Evolutionary conservation across 1,140 invertebrate species (phyloP), one percentile per base, ranked within the genome.

Genomic region (Drosophila trapezifrons): DNA sequence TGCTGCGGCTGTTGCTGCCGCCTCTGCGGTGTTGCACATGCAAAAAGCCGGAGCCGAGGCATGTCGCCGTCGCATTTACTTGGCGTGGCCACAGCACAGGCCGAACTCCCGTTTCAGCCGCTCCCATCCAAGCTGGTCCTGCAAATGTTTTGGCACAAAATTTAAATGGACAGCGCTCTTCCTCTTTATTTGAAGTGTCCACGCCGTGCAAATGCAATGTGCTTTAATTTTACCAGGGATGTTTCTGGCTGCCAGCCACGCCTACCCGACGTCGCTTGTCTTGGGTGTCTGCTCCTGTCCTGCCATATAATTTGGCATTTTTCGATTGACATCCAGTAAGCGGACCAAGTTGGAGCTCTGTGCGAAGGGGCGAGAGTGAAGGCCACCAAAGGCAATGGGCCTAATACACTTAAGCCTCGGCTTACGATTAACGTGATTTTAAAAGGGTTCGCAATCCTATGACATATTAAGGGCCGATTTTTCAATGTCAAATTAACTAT

Each of bases 1-100:
- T 86, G 83, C 82, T 84, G 32, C 58, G 22, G 40, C 56, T 45
- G 20, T 27, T 64, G 59, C 64, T 70, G 75, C 82, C 84, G 65
- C 65, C 65, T 67, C 62, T 67, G 81, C 71, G 81, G 81, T 74
- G 74, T 72, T 78, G 67, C 78, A 85, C 82, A 81, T 75, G 82
- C 83, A 78, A 82, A 85, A 86, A 86, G 56, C 78, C 65, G 59
- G 56, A 76, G 71, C 72, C 75, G 63, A 76, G 83, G 75, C 75
- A 86, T 79, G 70, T 76, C 29, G 78, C 71, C 63, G 79, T 87
- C 70, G 82, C 78, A 86, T 86, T 86, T 86, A 78, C 82, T 87
- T 78, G 70, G 63, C 81, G 74, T 73, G 63, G 78, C 54, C 40
- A 35, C 47, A 29, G 15, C 27, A 15, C 65, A 47, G 27, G 46